These are phyloP conservation scores for Sitobion miscanthi DNA, from an alignment of 1,140 invertebrate genomes.

Conservation along the genomic window DNA sequence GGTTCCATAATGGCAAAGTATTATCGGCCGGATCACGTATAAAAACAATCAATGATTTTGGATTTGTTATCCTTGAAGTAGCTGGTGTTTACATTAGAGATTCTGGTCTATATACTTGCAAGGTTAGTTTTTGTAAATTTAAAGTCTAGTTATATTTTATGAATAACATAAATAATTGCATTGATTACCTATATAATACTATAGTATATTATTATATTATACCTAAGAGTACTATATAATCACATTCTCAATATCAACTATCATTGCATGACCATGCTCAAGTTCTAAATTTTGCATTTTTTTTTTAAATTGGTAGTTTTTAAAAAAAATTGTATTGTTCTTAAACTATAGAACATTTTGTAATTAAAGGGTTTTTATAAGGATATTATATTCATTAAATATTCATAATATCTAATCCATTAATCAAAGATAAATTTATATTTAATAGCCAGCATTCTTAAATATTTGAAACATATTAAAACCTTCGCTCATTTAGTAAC, in stretches of 20 bases:
- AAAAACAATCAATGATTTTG: slow-evolving; percentile 92
- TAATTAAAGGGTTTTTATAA: not conserved
- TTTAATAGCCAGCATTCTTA: not conserved
- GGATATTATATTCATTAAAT: not conserved
- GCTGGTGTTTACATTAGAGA: slow-evolving; percentile 87
- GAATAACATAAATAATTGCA: not conserved
- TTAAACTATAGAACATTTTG: not conserved
- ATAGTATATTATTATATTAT: not conserved
- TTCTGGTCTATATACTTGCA: slow-evolving; percentile 88
- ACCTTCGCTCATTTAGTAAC: not conserved
- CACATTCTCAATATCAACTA: not conserved
- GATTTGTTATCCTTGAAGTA: slow-evolving; percentile 91
- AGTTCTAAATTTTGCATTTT: not conserved
- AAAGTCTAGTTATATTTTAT: not conserved
- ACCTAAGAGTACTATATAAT: not conserved
- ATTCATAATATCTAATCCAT: not conserved
- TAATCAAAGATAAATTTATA: too few species aligned
- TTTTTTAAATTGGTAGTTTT: not conserved
- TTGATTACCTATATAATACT: not conserved
- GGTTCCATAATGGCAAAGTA: slow-evolving; percentile 95
- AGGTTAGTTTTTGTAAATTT: slow-evolving; percentile 62
- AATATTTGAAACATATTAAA: not conserved
- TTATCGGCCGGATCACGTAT: slow-evolving; percentile 85
- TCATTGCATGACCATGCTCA: not conserved
- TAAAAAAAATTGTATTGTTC: not conserved